Evolutionary conservation across 1,140 invertebrate genomes (phyloP).

Genomic region (Manduca sexta): DNA sequence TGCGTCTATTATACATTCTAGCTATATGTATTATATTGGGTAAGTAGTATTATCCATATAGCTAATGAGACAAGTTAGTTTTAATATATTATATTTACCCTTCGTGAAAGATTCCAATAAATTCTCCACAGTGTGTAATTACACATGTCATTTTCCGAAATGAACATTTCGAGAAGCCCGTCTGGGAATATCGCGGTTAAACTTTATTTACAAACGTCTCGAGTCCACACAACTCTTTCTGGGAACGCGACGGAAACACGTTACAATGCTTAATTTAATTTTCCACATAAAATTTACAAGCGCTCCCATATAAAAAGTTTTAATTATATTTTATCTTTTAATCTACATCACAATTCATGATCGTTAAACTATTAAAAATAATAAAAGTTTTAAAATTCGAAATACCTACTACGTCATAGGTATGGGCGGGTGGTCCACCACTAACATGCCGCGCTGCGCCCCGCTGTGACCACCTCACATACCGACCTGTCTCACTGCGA

Average conservation of each 20-base stretch:
- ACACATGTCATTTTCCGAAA: conserved; percentile 1
- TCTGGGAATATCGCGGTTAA: not conserved
- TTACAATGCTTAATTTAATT: conserved; percentile 8
- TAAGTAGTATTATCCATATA: too few relatives aligned
- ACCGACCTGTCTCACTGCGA: conserved; percentile 24
- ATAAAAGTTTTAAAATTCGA: conserved; percentile 11
- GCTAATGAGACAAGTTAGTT: too few relatives aligned
- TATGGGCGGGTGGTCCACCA: conserved; percentile 29
- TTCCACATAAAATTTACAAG: conserved; percentile 5
- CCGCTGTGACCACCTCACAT: conserved; percentile 26
- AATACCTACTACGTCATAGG: conserved; percentile 19
- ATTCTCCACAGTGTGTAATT: too few relatives aligned
- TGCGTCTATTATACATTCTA: too few relatives aligned
- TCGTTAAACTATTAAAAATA: conserved; percentile 5
- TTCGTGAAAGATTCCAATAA: too few relatives aligned
- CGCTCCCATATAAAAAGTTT: conserved; percentile 3
- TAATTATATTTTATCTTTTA: conserved; percentile 10
- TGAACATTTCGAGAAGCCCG: conserved; percentile 3
- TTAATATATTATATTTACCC: too few relatives aligned
- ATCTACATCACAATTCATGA: conserved; percentile 1
- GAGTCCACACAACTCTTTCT: not conserved
- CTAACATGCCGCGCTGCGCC: conserved; percentile 21
- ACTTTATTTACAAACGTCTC: conserved; percentile 3
- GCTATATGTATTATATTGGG: too few relatives aligned
- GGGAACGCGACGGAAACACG: not conserved